A percentile compares a stretch with the other conserved stretches of the same genome.
These are phyloP conservation scores for Sciaenops ocellatus DNA, from an alignment of 2,797 vertebrate species.

Conservation along the genomic window DNA sequence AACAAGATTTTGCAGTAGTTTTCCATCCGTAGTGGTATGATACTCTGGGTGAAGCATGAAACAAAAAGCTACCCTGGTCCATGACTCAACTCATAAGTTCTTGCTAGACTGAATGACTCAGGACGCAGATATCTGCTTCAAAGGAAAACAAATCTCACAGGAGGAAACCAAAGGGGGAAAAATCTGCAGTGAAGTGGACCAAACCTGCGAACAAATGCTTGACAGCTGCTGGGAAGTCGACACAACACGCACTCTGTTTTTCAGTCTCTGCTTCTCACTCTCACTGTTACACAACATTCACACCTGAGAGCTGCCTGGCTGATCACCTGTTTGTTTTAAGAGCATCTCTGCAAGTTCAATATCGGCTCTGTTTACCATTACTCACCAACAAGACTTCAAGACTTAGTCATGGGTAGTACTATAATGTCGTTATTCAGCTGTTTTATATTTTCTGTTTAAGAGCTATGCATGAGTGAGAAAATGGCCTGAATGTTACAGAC, in stretches of 20 bases:
- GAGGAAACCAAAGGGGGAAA: slow-evolving; percentile 38
- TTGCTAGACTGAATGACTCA: slow-evolving; percentile 64
- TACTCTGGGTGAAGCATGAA: slow-evolving; percentile 48
- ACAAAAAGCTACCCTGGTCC: slow-evolving; percentile 31
- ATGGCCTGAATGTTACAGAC: too few species aligned
- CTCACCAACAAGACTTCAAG: neutral
- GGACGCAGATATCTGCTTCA: slow-evolving; percentile 60
- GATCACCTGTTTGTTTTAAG: neutral
- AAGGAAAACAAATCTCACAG: slow-evolving; percentile 29
- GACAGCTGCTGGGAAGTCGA: slow-evolving; percentile 47
- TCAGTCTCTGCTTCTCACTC: neutral
- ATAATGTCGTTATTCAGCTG: too few species aligned
- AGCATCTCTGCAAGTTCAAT: neutral
- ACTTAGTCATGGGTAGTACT: too few species aligned
- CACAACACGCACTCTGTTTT: neutral
- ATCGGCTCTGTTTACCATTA: neutral
- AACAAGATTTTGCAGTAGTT: slow-evolving; percentile 53
- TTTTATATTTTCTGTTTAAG: too few species aligned
- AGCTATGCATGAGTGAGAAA: too few species aligned
- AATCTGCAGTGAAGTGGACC: slow-evolving; percentile 38
- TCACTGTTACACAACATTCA: slow-evolving; percentile 12
- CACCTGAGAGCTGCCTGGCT: slow-evolving; percentile 15
- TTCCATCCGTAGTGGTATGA: slow-evolving; percentile 51
- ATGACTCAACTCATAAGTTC: slow-evolving; percentile 55
- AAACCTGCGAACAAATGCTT: slow-evolving; percentile 42